Conservation (phyloP, 2,888 invertebrate genomes). For the Tenthredo distinguenda region DNA sequence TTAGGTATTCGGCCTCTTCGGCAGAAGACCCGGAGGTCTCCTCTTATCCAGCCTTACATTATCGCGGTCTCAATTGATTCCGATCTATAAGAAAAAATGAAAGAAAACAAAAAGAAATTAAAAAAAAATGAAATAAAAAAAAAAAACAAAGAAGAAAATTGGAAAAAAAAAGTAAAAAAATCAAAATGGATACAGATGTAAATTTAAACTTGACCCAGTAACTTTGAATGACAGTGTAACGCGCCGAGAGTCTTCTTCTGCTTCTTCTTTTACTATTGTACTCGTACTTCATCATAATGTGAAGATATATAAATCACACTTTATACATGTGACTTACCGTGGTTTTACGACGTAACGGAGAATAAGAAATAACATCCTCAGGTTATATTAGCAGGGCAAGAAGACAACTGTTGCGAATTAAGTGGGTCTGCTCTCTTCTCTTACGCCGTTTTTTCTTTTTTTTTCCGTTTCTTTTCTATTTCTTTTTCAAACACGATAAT, state of each 20-base stretch:
- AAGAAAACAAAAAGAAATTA: no score
- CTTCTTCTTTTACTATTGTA: background rate
- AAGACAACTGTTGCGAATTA: conserved; percentile 4
- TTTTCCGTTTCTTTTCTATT: background rate
- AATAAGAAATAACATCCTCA: background rate
- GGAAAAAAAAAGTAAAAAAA: background rate
- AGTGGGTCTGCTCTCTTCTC: conserved; percentile 1
- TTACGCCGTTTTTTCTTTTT: background rate
- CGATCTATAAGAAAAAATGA: background rate
- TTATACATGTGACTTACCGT: background rate
- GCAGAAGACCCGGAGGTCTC: background rate
- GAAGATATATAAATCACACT: conserved; percentile 10
- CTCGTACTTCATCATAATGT: background rate
- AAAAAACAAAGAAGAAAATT: background rate
- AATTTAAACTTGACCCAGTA: conserved; percentile 18
- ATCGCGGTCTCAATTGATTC: background rate
- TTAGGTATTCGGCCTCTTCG: conserved; percentile 9
- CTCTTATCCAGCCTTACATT: background rate
- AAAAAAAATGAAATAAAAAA: background rate
- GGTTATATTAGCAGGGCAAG: background rate
- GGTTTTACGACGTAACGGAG: conserved; percentile 37
- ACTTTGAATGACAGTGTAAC: conserved; percentile 4
- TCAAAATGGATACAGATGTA: background rate
- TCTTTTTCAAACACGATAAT: background rate
- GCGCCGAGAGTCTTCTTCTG: background rate